Evolutionary conservation across 2,797 vertebrate species (phyloP).

Genomic region (Melanotaenia pygmaea): DNA sequence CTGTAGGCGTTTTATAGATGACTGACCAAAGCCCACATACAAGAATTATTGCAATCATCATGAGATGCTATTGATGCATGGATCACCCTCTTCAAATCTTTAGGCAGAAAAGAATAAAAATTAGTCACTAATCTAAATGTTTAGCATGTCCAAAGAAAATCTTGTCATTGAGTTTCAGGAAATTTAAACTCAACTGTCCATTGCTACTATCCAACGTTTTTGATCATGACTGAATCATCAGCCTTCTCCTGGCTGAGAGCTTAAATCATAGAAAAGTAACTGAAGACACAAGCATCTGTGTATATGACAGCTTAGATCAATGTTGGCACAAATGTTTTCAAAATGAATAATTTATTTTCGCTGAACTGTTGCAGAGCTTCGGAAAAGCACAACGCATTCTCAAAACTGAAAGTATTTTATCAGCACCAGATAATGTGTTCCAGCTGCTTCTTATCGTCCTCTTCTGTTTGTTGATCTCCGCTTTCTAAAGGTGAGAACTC

Average conservation of each 20-base stretch:
- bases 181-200: too few relatives aligned
- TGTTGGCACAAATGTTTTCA: background rate
- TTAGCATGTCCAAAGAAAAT: too few relatives aligned
- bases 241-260: background rate
- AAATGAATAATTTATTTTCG: constrained; percentile 1
- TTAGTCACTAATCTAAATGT: too few relatives aligned
- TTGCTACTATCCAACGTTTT: background rate
- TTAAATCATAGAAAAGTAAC: background rate
- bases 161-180: too few relatives aligned
- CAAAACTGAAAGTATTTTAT: background rate
- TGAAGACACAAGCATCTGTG: background rate
- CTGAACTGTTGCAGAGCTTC: background rate
- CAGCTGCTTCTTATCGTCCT: background rate
- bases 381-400: background rate
- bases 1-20: too few relatives aligned
- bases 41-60: too few relatives aligned
- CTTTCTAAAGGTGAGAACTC: background rate
- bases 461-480: background rate
- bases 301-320: background rate
- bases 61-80: too few relatives aligned
- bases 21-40: too few relatives aligned
- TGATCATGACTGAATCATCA: background rate
- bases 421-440: background rate
- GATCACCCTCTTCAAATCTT: too few relatives aligned
- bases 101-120: too few relatives aligned